These are phyloP conservation scores for Smutsia gigantea DNA, from an alignment of 2,797 vertebrate species.

Conservation along the genomic window DNA sequence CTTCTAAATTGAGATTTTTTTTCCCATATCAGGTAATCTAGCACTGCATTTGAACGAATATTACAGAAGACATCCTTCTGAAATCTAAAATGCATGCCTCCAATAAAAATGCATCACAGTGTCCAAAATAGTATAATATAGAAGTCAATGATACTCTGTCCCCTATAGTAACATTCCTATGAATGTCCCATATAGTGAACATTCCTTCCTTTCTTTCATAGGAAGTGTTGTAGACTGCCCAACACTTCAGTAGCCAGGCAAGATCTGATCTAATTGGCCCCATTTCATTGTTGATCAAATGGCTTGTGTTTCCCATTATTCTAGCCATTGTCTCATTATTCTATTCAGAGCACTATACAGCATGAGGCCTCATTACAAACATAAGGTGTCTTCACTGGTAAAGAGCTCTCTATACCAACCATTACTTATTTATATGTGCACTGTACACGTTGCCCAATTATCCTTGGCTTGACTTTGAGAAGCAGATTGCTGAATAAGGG, in stretches of 20 bases:
- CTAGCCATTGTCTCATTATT: conserved; percentile 39
- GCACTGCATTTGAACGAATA: conserved; percentile 29
- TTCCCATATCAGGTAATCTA: conserved; percentile 3
- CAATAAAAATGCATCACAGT: conserved; percentile 34
- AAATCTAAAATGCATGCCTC: conserved; percentile 34
- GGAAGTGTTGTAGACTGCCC: too few relatives aligned
- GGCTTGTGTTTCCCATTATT: conserved; percentile 48
- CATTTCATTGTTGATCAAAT: not conserved
- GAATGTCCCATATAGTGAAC: not conserved
- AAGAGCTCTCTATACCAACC: not conserved
- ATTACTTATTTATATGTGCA: not conserved
- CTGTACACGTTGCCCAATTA: not conserved
- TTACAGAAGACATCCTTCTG: conserved; percentile 45
- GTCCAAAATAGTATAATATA: conserved; percentile 46
- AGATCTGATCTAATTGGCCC: conserved; percentile 36
- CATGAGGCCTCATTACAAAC: not conserved
- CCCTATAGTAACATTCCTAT: not conserved
- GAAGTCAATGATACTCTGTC: not conserved
- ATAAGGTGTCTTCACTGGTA: not conserved
- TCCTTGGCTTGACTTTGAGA: conserved; percentile 33
- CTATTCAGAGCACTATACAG: not conserved
- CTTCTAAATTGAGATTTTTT: conserved; percentile 47
- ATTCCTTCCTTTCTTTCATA: too few relatives aligned
- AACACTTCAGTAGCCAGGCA: not conserved
- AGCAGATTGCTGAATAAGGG: conserved; percentile 22